Evolutionary conservation across 1,140 invertebrate species (phyloP).

Genomic region (Lethrus apterus): DNA sequence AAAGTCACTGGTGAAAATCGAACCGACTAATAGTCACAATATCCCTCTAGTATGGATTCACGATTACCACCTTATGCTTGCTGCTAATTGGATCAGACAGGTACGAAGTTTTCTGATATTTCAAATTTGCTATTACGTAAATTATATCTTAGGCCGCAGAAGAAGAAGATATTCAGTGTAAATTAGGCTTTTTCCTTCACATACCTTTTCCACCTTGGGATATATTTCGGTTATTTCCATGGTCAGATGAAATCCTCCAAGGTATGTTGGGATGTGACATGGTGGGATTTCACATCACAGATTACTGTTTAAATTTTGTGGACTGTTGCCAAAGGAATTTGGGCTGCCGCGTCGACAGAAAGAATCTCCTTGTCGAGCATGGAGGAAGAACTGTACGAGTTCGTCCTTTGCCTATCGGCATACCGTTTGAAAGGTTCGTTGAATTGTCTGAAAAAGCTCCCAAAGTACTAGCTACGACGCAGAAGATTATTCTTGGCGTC

Average conservation of each 20-base stretch:
- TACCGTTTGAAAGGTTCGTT: constrained; percentile 81
- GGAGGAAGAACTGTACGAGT: constrained; percentile 77
- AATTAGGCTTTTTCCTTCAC: constrained; percentile 85
- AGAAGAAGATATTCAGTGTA: constrained; percentile 67
- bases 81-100: constrained; percentile 81
- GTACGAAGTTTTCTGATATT: constrained; percentile 31
- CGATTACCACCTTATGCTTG: constrained; percentile 86
- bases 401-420: constrained; percentile 76
- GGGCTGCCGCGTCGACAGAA: constrained; percentile 80
- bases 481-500: constrained; percentile 79
- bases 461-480: constrained; percentile 57
- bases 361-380: constrained; percentile 79
- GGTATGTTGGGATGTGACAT: constrained; percentile 84
- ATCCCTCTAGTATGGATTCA: constrained; percentile 82
- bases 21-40: constrained; percentile 42
- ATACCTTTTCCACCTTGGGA: constrained; percentile 92
- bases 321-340: constrained; percentile 83
- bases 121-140: not conserved
- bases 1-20: constrained; percentile 48
- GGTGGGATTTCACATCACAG: constrained; percentile 86
- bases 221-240: constrained; percentile 81
- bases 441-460: constrained; percentile 71
- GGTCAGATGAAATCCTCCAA: constrained; percentile 87
- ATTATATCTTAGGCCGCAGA: constrained; percentile 54
- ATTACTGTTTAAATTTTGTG: constrained; percentile 87